Evolutionary conservation across 2,113 vertebrate genomes (phyloP).

Genomic region (Porphyrio hochstetteri): DNA sequence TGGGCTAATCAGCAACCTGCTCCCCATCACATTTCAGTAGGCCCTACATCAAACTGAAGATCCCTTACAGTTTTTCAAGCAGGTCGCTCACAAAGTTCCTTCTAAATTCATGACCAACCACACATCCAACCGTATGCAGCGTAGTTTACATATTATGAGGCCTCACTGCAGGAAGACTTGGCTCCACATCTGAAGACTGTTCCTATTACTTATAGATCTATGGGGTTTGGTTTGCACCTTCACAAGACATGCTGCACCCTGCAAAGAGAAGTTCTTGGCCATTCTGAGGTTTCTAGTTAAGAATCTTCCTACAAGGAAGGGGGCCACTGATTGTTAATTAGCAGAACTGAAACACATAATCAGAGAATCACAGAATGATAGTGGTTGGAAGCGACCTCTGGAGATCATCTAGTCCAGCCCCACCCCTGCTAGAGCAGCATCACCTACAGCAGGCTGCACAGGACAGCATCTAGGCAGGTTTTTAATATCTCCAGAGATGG

Average conservation of each 20-base stretch:
- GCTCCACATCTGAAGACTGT: not conserved
- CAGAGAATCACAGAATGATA: too few species aligned
- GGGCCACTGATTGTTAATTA: not conserved
- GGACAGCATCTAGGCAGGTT: too few species aligned
- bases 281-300: not conserved
- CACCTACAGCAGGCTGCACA: too few species aligned
- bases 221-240: not conserved
- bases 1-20: not conserved
- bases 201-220: not conserved
- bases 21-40: not conserved
- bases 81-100: not conserved
- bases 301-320: not conserved
- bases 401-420: too few species aligned
- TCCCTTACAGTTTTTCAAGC: not conserved
- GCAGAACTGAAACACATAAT: not conserved
- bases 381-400: too few species aligned
- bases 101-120: not conserved
- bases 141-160: not conserved
- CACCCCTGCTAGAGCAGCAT: too few species aligned
- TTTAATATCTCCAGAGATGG: too few species aligned
- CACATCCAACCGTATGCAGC: not conserved
- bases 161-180: not conserved
- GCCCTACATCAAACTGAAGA: not conserved
- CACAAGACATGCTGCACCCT: fast-evolving
- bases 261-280: not conserved